Base-by-base conservation (phyloP, 2,888 invertebrate genomes). In the Sarcophaga variegata region DNA sequence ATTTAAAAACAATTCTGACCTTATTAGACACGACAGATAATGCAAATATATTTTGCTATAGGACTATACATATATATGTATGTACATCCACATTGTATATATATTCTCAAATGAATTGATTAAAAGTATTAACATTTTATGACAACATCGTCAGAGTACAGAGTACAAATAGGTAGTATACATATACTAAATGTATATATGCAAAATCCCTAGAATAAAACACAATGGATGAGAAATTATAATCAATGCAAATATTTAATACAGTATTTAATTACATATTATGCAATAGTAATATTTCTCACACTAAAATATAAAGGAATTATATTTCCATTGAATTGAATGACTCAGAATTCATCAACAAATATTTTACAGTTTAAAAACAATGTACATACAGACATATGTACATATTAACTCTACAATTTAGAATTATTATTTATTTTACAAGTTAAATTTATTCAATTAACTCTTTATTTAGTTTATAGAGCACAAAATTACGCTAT, bases 141-240 rank as follows among this genome's bases (percentile, higher is more conserved):
- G 10, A 25, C 10, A 49, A 71, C 49, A 27, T 71, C 70, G 54
- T 71, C 54, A 71, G 54, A 71, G 70, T 59, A 71, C 70, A 59
- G 27, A 10, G 70, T 71, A 54, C 70, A 59, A 17, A 37, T 6
- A 0, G 8, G 14, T 54, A 10, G 14, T 12, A 69, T 6, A 66
- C 25, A 27, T 14, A 49, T 8, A 25, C n/a, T 54, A 71, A 22
- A 22, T 27, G n/a, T 27, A 54, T 54, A 71, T 37, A 71, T 37
- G 8, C 2, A 37, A 37, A 37, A 10, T 37, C 37, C 8, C 8
- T 37, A 37, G 37, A 59, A 54, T 25, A 54, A 3, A 54, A 54
- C 6, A 71, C 25, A 25, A 71, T 54, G 49, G 8, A 5, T 8
- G 37, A 49, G 27, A 71, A 71, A 54, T 27, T 11, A 17, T 27